phyloP scores from a whole-genome alignment of 2,113 vertebrate species.

The Lophotis ruficrista region DNA sequence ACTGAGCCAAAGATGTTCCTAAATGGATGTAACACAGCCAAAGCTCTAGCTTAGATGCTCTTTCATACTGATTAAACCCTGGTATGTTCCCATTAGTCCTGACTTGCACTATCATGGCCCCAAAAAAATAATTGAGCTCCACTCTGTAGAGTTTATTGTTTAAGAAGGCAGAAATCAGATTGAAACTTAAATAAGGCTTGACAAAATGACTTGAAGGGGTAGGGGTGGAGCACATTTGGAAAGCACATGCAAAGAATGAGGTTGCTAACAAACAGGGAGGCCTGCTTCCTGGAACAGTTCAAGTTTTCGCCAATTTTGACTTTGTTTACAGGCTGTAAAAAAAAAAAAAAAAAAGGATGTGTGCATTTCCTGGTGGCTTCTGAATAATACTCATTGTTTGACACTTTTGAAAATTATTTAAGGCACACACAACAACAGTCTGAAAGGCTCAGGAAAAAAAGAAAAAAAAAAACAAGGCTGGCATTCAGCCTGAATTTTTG shows the following conservation, averaged over 20 bases:
- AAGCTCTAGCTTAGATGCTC: background rate
- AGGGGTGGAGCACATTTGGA: background rate
- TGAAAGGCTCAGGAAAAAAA: background rate
- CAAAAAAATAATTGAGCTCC: background rate
- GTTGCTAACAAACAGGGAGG: background rate
- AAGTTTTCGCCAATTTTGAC: background rate
- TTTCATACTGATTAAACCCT: background rate
- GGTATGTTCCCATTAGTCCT: background rate
- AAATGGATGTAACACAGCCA: background rate
- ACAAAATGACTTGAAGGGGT: background rate
- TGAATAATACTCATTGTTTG: background rate
- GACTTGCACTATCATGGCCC: background rate
- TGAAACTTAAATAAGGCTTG: background rate
- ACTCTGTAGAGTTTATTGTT: background rate
- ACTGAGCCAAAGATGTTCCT: background rate
- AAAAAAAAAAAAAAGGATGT: constrained; percentile 3
- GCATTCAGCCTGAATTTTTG: background rate
- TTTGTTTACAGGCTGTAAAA: background rate
- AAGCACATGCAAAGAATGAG: background rate
- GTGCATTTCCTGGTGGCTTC: constrained; percentile 9
- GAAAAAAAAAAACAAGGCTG: background rate
- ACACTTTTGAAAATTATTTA: background rate
- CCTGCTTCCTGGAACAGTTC: background rate
- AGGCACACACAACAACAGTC: background rate
- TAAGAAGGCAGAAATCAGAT: background rate